These are phyloP conservation scores for Pseudochaenichthys georgianus DNA, from an alignment of 2,797 vertebrate species.

Conservation along the genomic window DNA sequence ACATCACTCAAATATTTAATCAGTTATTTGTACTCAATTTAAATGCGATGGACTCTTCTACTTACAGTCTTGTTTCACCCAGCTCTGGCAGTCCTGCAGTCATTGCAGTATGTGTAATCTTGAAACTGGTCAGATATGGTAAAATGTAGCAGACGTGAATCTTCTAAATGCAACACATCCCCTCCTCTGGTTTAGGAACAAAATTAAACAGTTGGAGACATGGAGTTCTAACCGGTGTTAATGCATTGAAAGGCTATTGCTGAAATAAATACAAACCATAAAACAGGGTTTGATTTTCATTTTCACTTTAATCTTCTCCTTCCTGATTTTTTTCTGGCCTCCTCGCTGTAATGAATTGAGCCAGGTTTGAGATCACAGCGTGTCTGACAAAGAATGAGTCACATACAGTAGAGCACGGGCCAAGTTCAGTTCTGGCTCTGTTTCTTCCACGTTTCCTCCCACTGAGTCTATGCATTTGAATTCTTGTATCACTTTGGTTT, in stretches of 20 bases:
- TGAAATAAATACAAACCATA: background rate
- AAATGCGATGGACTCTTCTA: too few relatives aligned
- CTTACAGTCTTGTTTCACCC: background rate
- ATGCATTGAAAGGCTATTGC: background rate
- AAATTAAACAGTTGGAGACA: background rate
- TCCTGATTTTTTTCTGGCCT: constrained; percentile 12
- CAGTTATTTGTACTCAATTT: too few relatives aligned
- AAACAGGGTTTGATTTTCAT: background rate
- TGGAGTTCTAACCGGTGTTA: background rate
- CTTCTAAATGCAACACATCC: background rate
- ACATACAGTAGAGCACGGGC: constrained; percentile 34
- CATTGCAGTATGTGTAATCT: background rate
- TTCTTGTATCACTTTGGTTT: constrained; percentile 18
- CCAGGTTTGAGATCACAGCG: constrained; percentile 45
- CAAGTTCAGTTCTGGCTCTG: constrained; percentile 45
- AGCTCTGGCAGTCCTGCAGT: background rate
- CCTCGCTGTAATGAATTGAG: constrained; percentile 40
- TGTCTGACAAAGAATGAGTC: constrained; percentile 61
- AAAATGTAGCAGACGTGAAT: background rate
- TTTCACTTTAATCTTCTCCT: background rate
- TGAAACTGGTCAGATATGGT: background rate
- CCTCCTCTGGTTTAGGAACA: background rate
- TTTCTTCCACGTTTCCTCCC: constrained; percentile 47
- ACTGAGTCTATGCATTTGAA: constrained; percentile 29
- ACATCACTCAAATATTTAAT: too few relatives aligned